phyloP scores from a whole-genome alignment of 2,797 vertebrate species.

The Periparus ater region DNA sequence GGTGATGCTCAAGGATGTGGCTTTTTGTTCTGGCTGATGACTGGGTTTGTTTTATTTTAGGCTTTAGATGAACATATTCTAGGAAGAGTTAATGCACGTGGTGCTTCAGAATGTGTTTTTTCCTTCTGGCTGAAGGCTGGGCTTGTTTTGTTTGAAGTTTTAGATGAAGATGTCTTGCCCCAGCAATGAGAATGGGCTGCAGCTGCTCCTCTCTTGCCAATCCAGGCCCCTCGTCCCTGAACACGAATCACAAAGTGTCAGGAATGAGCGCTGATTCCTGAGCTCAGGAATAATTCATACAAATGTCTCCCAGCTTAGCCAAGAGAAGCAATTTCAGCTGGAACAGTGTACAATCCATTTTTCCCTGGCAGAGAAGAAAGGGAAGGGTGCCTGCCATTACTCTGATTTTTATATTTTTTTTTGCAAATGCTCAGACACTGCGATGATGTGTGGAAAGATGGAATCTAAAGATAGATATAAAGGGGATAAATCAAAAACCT shows the following conservation, averaged over 20 bases:
- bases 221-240: background rate
- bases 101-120: background rate
- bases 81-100: background rate
- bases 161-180: background rate
- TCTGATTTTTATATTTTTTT: background rate
- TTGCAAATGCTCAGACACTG: background rate
- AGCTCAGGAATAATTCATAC: constrained; percentile 24
- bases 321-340: constrained; percentile 28
- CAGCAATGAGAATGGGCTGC: background rate
- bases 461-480: background rate
- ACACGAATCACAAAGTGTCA: background rate
- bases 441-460: background rate
- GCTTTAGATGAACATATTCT: background rate
- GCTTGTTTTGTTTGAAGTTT: constrained; percentile 3
- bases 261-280: background rate
- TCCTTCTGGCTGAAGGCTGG: background rate
- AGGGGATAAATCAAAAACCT: background rate
- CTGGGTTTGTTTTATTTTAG: background rate
- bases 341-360: background rate
- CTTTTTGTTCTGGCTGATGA: background rate
- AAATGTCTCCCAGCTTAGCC: background rate
- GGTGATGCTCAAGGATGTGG: background rate
- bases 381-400: background rate
- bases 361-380: background rate
- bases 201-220: background rate